phyloP scores from a whole-genome alignment of 2,888 invertebrate genomes.

The Calliscelio sp. region DNA sequence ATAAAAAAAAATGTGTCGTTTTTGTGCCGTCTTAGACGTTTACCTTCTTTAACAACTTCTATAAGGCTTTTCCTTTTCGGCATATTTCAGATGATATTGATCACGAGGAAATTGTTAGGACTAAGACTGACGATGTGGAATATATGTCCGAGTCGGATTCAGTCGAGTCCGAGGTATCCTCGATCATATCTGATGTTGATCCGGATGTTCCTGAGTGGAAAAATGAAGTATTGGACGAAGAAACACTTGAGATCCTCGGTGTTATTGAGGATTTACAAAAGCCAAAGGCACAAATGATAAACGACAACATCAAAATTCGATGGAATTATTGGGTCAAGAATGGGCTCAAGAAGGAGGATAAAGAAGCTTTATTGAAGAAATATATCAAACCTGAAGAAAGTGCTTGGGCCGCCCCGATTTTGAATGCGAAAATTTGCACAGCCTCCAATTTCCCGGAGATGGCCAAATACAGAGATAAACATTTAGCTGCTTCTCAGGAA shows the following conservation, averaged over 20 bases:
- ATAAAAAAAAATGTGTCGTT: too few species aligned
- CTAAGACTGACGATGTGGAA: too few species aligned
- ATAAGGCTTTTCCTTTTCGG: too few species aligned
- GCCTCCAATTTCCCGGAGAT: slow-evolving; percentile 39
- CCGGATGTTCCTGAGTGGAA: too few species aligned
- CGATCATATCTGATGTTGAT: too few species aligned
- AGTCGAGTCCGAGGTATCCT: background rate
- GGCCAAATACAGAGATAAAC: slow-evolving; percentile 59
- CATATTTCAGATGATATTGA: too few species aligned
- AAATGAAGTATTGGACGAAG: background rate
- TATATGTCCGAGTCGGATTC: background rate
- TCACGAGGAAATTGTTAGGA: too few species aligned
- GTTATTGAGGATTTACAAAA: slow-evolving; percentile 9
- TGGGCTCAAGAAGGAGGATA: slow-evolving; percentile 28
- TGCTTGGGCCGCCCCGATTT: slow-evolving; percentile 11
- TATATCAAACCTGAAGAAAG: background rate
- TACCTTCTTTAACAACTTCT: too few species aligned
- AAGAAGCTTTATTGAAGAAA: background rate
- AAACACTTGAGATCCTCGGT: slow-evolving; percentile 20
- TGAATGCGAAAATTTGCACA: slow-evolving; percentile 52
- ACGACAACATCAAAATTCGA: slow-evolving; percentile 3
- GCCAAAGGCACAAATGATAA: background rate
- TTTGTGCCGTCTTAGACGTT: too few species aligned
- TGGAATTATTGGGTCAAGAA: slow-evolving; percentile 30
- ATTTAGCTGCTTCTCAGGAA: slow-evolving; percentile 46